These are phyloP conservation scores for Tachyglossus aculeatus DNA, from an alignment of 2,797 vertebrate species.

Conservation along the genomic window DNA sequence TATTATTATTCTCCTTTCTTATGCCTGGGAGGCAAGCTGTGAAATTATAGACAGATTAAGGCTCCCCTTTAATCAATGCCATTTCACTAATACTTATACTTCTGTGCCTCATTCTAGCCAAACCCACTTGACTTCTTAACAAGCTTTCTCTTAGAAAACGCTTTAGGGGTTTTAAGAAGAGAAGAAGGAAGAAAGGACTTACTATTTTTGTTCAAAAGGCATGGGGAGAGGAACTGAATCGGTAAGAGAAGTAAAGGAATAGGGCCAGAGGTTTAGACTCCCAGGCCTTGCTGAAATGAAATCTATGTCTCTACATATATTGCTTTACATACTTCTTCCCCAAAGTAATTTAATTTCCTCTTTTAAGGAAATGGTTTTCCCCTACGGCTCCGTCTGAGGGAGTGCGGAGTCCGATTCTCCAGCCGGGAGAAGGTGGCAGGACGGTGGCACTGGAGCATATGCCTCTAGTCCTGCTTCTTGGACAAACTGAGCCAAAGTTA, in stretches of 20 bases:
- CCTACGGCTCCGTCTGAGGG: not conserved
- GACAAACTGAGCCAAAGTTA: conserved; percentile 79
- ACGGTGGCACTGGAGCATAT: conserved; percentile 11
- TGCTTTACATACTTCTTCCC: conserved; percentile 2
- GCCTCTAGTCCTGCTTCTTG: conserved; percentile 54
- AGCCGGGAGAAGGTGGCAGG: not conserved
- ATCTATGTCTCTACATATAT: too few relatives aligned
- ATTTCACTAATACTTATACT: not conserved
- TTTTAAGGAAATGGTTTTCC: not conserved
- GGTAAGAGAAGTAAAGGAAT: not conserved
- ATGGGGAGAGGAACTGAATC: not conserved
- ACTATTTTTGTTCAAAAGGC: conserved; percentile 19
- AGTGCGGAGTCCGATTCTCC: not conserved
- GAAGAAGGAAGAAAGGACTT: not conserved
- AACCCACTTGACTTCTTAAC: too few relatives aligned
- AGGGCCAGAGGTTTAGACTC: not conserved
- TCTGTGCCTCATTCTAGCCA: not conserved
- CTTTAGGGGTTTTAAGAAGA: conserved; percentile 13
- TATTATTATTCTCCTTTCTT: too few relatives aligned
- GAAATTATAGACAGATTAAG: not conserved
- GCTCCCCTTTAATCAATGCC: not conserved
- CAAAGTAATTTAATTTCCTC: not conserved
- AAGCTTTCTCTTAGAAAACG: too few relatives aligned
- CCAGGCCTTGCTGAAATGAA: not conserved
- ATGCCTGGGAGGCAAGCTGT: too few relatives aligned